These are phyloP conservation scores for Phylloscopus trochilus DNA, from an alignment of 2,113 vertebrate genomes.

Conservation along the genomic window DNA sequence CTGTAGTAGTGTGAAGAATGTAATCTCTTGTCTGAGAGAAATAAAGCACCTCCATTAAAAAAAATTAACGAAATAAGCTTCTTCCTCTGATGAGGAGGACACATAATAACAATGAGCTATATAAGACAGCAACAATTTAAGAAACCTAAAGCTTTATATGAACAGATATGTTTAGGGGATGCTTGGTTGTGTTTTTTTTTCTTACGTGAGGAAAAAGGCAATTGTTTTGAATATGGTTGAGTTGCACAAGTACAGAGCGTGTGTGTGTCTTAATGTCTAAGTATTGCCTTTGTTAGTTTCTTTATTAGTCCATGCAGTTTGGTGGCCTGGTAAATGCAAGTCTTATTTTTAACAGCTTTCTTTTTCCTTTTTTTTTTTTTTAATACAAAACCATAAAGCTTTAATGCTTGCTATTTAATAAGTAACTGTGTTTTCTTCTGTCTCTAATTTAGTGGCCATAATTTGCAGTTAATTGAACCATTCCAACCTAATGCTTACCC, in stretches of 20 bases:
- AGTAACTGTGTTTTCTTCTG: slow-evolving; percentile 58
- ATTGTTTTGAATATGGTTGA: slow-evolving; percentile 42
- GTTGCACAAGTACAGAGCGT: slow-evolving; percentile 55
- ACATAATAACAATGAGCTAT: background rate
- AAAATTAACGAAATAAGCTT: background rate
- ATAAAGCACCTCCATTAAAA: slow-evolving; percentile 20
- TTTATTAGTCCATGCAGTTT: slow-evolving; percentile 54
- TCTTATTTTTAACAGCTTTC: slow-evolving; percentile 65
- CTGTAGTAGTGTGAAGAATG: slow-evolving; percentile 28
- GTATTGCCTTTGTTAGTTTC: slow-evolving; percentile 63
- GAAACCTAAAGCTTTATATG: slow-evolving; percentile 55
- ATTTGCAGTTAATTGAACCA: slow-evolving; percentile 68
- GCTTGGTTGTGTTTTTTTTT: background rate
- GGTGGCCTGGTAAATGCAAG: slow-evolving; percentile 63
- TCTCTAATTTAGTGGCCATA: slow-evolving; percentile 62
- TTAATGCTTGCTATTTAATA: slow-evolving; percentile 66
- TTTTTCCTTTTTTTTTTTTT: background rate
- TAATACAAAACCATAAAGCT: slow-evolving; percentile 60
- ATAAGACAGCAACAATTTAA: background rate
- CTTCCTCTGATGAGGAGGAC: slow-evolving; percentile 5
- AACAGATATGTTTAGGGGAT: slow-evolving; percentile 48
- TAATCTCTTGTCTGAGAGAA: slow-evolving; percentile 29
- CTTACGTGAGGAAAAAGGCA: slow-evolving; percentile 31
- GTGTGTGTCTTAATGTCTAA: slow-evolving; percentile 65
- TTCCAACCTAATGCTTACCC: slow-evolving; percentile 66